Percentiles rank a stretch among this genome's conserved stretches.
Evolutionary conservation across 1,140 invertebrate genomes (phyloP).

Genomic region (Heliconius congener): DNA sequence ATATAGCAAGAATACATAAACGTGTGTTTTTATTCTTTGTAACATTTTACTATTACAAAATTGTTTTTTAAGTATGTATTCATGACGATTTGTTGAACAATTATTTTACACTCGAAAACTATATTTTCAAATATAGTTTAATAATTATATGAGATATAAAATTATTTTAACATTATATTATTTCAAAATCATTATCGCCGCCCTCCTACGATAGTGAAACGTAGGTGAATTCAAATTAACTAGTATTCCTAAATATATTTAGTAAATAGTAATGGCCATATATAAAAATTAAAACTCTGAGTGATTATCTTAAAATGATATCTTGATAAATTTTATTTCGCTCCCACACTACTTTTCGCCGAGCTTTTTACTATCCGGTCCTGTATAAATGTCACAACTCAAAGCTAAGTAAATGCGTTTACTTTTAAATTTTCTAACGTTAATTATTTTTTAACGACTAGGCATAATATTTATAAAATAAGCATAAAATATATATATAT

Average conservation of each 20-base stretch:
- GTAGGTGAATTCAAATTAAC: too few relatives aligned
- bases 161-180: too few relatives aligned
- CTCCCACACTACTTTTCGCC: not conserved
- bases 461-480: not conserved
- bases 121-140: not conserved
- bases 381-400: not conserved
- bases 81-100: conserved; percentile 29
- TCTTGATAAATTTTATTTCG: not conserved
- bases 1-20: conserved; percentile 44
- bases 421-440: not conserved
- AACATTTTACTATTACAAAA: conserved; percentile 41
- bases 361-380: not conserved
- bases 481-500: too few relatives aligned
- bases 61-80: conserved; percentile 41
- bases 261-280: not conserved
- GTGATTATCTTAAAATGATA: not conserved
- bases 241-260: not conserved
- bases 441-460: conserved; percentile 12
- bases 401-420: not conserved
- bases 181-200: too few relatives aligned
- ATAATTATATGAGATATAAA: not conserved
- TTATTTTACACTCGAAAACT: conserved; percentile 21
- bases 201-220: too few relatives aligned
- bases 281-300: not conserved
- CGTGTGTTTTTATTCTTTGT: conserved; percentile 39